phyloP scores from a whole-genome alignment of 2,888 invertebrate species.

The Adelphocoris suturalis region DNA sequence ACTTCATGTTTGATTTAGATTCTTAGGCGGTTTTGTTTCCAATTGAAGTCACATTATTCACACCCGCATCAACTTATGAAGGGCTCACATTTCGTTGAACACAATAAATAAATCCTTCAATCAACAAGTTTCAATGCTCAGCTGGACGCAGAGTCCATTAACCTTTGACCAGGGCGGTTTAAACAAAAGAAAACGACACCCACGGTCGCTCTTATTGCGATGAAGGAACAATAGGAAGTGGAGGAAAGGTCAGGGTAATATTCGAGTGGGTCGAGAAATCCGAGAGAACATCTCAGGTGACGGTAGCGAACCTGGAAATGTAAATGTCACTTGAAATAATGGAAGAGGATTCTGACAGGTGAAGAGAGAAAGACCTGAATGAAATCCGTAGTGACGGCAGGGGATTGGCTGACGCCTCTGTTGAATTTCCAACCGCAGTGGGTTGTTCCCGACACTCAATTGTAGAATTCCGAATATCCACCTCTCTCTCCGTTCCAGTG shows the following conservation, averaged over 20 bases:
- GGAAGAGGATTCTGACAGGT: background rate
- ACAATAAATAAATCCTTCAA: too few relatives aligned
- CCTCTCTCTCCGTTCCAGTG: too few relatives aligned
- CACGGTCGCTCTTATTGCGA: background rate
- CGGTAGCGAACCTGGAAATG: constrained; percentile 14
- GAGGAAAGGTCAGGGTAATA: constrained; percentile 10
- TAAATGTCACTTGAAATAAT: constrained; percentile 17
- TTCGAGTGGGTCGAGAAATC: constrained; percentile 4
- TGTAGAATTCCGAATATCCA: too few relatives aligned
- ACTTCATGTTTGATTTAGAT: too few relatives aligned
- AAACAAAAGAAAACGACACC: constrained; percentile 30
- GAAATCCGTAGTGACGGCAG: background rate
- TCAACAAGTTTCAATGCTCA: background rate
- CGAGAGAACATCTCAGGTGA: constrained; percentile 33
- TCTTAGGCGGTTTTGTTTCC: too few relatives aligned
- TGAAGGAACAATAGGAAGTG: constrained; percentile 1
- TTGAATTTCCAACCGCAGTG: too few relatives aligned
- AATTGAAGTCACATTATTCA: too few relatives aligned
- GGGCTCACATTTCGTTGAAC: too few relatives aligned
- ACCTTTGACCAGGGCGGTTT: background rate
- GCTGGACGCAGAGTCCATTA: background rate
- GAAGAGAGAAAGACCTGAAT: background rate
- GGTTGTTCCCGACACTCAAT: too few relatives aligned
- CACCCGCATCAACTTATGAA: too few relatives aligned
- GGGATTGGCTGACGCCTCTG: constrained; percentile 12